phyloP scores from a whole-genome alignment of 1,140 invertebrate genomes.

The Drosophila dunni region DNA sequence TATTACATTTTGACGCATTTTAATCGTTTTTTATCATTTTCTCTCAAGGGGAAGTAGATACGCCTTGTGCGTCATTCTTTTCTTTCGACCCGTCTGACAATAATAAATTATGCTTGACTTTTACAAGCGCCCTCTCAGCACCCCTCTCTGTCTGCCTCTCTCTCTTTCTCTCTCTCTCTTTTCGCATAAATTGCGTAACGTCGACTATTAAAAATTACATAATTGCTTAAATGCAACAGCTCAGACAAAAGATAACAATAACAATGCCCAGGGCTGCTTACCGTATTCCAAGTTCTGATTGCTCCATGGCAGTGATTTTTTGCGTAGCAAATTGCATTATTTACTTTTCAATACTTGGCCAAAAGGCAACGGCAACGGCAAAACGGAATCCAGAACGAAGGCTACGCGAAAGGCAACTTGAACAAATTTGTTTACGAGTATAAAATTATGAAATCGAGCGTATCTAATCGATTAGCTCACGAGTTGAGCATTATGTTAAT shows the following conservation, averaged over 20 bases:
- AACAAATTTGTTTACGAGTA: constrained; percentile 68
- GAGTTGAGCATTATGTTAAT: constrained; percentile 17
- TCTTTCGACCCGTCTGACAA: constrained; percentile 55
- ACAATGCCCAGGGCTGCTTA: constrained; percentile 30
- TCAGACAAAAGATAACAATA: constrained; percentile 40
- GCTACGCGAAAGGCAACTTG: constrained; percentile 39
- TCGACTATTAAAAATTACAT: constrained; percentile 78
- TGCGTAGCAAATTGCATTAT: constrained; percentile 76
- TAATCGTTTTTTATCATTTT: constrained; percentile 63
- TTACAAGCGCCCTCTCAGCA: constrained; percentile 52
- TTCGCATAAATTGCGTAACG: constrained; percentile 59
- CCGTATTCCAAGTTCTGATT: constrained; percentile 16
- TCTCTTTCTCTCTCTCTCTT: background rate
- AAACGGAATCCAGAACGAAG: constrained; percentile 24
- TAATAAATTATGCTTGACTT: constrained; percentile 77
- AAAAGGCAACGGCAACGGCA: constrained; percentile 24
- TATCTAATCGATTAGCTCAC: constrained; percentile 63
- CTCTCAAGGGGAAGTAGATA: constrained; percentile 31
- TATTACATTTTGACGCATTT: constrained; percentile 63
- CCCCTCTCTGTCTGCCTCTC: no score
- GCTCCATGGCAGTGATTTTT: constrained; percentile 25
- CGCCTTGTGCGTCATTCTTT: constrained; percentile 32
- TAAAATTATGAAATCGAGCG: constrained; percentile 77
- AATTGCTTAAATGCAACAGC: constrained; percentile 72
- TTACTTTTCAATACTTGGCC: constrained; percentile 69